These are phyloP conservation scores for Poecile atricapillus DNA, from an alignment of 2,113 vertebrate species.

Conservation along the genomic window DNA sequence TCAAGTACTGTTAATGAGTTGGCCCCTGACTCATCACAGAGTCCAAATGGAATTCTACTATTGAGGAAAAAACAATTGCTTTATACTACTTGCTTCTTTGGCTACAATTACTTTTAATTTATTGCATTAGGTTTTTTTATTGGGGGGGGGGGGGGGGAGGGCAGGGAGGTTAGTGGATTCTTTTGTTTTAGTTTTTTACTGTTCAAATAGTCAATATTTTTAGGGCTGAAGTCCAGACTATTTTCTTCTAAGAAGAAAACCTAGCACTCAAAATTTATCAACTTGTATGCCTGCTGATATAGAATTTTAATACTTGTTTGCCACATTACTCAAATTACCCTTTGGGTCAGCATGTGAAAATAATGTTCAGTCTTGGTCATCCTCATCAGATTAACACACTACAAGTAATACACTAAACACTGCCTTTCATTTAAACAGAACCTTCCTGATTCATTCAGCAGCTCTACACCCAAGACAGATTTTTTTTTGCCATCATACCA, in stretches of 20 bases:
- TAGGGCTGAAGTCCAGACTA: not conserved
- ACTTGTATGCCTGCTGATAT: not conserved
- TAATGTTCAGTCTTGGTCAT: not conserved
- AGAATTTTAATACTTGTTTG: not conserved
- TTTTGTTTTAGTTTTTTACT: not conserved
- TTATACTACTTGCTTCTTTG: not conserved
- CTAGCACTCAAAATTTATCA: not conserved
- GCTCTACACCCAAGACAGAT: not conserved
- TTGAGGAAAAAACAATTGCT: not conserved
- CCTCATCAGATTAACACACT: not conserved
- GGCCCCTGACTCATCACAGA: not conserved
- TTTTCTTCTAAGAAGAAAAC: not conserved
- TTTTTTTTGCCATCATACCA: not conserved
- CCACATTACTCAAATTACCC: not conserved
- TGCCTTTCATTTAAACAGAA: not conserved
- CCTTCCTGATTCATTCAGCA: not conserved
- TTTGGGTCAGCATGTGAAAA: not conserved
- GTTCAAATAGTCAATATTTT: not conserved
- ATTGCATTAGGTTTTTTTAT: not conserved
- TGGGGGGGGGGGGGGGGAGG: fast-evolving
- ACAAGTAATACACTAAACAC: not conserved
- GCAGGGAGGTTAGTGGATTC: not conserved
- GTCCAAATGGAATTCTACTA: not conserved
- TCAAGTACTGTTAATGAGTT: not conserved
- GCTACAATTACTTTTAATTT: not conserved